phyloP scores from a whole-genome alignment of 2,113 vertebrate genomes.

The Anarrhichthys ocellatus region DNA sequence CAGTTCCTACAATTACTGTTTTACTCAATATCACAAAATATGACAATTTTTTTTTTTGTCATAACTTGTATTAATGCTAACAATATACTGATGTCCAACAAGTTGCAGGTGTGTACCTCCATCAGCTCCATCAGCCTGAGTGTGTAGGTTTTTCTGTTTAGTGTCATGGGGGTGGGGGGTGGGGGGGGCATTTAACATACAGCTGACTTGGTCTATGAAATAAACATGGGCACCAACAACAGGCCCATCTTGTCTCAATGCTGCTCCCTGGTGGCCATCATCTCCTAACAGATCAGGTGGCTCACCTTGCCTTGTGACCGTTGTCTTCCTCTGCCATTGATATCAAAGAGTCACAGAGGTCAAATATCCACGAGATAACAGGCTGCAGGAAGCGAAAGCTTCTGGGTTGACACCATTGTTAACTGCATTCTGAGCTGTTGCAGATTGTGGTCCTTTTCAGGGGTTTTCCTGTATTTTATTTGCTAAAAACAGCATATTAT shows the following conservation, averaged over 20 bases:
- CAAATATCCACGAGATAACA: neutral
- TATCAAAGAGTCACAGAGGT: neutral
- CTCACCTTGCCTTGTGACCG: conserved; percentile 11
- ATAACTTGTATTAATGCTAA: neutral
- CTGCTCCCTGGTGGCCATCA: conserved; percentile 53
- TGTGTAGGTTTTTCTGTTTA: neutral
- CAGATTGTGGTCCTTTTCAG: neutral
- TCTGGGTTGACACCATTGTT: neutral
- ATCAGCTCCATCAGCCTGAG: fast-evolving
- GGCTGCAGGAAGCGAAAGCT: neutral
- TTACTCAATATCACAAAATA: neutral
- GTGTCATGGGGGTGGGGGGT: neutral
- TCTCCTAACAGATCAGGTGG: conserved; percentile 44
- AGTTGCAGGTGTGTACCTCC: neutral
- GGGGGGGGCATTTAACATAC: conserved; percentile 52
- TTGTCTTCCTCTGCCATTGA: neutral
- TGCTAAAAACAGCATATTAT: neutral
- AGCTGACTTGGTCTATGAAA: conserved; percentile 55
- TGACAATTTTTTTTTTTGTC: neutral
- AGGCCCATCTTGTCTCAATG: conserved; percentile 9
- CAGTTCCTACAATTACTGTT: neutral
- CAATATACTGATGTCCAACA: neutral
- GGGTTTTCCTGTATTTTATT: neutral
- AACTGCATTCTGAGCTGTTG: neutral
- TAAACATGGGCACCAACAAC: neutral